Evolutionary conservation across 2,113 vertebrate species (phyloP), one percentile per base, ranked within the genome.

Genomic region (Caretta caretta): DNA sequence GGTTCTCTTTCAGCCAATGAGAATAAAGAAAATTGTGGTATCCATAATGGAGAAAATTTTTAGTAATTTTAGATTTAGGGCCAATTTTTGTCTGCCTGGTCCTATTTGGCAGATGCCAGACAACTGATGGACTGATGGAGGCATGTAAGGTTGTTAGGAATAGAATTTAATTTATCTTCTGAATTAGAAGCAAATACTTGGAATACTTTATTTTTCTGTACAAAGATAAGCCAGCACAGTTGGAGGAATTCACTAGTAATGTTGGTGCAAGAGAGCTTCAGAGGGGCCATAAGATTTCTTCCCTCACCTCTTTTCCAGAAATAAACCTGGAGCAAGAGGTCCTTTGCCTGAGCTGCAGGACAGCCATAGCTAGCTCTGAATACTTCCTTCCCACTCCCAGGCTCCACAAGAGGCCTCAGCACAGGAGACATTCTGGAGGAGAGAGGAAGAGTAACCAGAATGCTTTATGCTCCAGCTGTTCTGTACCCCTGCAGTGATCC

Each of bases 401-500:
- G 20, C 20, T 2, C 75, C 76, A 13, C 8, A 13, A 56, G 5
- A 3, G 80, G 20, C 69, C 72, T 72, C 75, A 92, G 59, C 54
- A 12, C n/a, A 54, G 48, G 57, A 51, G 11, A 80, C 4, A 35
- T 88, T 35, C 1, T 5, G 75, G 19, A 35, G 48, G 14, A 85
- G 10, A 50, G 16, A 62, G 57, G 56, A 62, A 62, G 27, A 83
- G 80, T 51, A 89, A 13, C 72, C 78, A 80, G 90, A 59, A 84
- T 56, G 72, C 35, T 87, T 92, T 86, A 82, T 57, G 80, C n/a
- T 89, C 17, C 62, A 81, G 69, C 9, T 59, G 65, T 83, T 19
- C 76, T 81, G 27, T n/a, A 65, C 29, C 51, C 78, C 79, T 89
- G 69, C 84, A 88, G 86, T 94, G 57, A 86, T 91, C 91, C 78